phyloP scores from a whole-genome alignment of 2,888 invertebrate genomes.

The Chrysolina americana region DNA sequence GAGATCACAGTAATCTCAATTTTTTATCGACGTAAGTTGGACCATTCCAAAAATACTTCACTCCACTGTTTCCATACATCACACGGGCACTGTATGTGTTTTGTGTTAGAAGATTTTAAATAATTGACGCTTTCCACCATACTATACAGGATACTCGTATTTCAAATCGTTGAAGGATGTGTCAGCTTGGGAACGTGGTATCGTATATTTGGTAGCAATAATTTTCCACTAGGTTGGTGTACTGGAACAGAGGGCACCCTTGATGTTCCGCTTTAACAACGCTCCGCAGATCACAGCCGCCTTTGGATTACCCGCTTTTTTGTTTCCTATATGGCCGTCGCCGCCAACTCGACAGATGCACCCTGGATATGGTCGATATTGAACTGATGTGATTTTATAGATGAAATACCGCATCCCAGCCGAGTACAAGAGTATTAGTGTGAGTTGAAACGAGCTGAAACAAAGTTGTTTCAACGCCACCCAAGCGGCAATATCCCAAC shows the following conservation, averaged over 20 bases:
- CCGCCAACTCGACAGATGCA: slow-evolving; percentile 42
- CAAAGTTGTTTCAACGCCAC: slow-evolving; percentile 60
- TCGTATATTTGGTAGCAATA: slow-evolving; percentile 61
- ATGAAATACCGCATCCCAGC: slow-evolving; percentile 61
- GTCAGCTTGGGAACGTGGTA: slow-evolving; percentile 44
- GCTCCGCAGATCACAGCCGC: slow-evolving; percentile 67
- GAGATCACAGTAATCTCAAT: too few relatives aligned
- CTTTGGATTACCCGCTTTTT: slow-evolving; percentile 46
- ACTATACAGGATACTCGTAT: slow-evolving; percentile 17
- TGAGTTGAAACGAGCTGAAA: slow-evolving; percentile 63
- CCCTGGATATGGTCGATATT: slow-evolving; percentile 61
- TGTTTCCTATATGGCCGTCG: slow-evolving; percentile 44
- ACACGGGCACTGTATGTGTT: too few relatives aligned
- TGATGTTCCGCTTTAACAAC: slow-evolving; percentile 61
- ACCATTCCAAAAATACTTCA: too few relatives aligned
- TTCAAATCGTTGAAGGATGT: slow-evolving; percentile 43
- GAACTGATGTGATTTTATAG: slow-evolving; percentile 69
- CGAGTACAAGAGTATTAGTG: slow-evolving; percentile 61
- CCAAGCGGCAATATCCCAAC: slow-evolving; percentile 51
- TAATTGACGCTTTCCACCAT: not conserved
- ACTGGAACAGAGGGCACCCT: slow-evolving; percentile 58
- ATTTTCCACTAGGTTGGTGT: slow-evolving; percentile 65
- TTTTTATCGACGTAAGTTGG: too few relatives aligned
- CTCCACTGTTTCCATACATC: too few relatives aligned
- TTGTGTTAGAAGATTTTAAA: too few relatives aligned